Base-by-base conservation (phyloP, 2,113 vertebrate genomes). In the Amblyopsis rosae region DNA sequence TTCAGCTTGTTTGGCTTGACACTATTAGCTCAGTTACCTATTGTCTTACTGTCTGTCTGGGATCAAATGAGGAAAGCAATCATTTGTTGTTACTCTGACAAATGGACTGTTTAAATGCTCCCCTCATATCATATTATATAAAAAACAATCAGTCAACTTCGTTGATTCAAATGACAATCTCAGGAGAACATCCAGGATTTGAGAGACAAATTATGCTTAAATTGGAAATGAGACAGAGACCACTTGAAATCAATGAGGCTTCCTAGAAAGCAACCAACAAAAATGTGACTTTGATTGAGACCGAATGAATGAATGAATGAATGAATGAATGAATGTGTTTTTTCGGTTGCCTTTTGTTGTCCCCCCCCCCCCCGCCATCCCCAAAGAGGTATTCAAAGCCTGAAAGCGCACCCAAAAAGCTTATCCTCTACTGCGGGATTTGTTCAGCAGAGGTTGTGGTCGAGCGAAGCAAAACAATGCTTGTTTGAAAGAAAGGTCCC, bases 131-230 rank as follows among this genome's bases (percentile, higher is more conserved):
- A 49, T 75, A 77, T 63, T 70, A 74, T 77, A 85, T 81, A 75
- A 78, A 86, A 87, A 85, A 75, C 77, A 82, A 85, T 88, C 82
- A 79, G 74, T 64, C 59, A 15, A 55, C 59, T 59, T 71, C 32
- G 45, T 26, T 59, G 61, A 68, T 86, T 77, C 69, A 69, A 79
- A 58, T 75, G 77, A 57, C 65, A 65, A 59, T 75, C 75, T 62
- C 41, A 7, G 54, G 62, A 57, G 70, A 67, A 56, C 64, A 58
- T 67, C 69, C 46, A 54, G 17, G 76, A 67, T 77, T 69, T 70
- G 47, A 75, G 56, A 85, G 77, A 85, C 82, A 84, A 86, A 88
- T 82, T 78, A 86, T 73, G 62, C 75, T 81, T 67, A 45, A 67
- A 70, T 78, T 49, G 59, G 70, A 82, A 84, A 81, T 77, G 51